These are phyloP conservation scores for Lordiphosa stackelbergi DNA, from an alignment of 1,140 invertebrate species.

Conservation along the genomic window DNA sequence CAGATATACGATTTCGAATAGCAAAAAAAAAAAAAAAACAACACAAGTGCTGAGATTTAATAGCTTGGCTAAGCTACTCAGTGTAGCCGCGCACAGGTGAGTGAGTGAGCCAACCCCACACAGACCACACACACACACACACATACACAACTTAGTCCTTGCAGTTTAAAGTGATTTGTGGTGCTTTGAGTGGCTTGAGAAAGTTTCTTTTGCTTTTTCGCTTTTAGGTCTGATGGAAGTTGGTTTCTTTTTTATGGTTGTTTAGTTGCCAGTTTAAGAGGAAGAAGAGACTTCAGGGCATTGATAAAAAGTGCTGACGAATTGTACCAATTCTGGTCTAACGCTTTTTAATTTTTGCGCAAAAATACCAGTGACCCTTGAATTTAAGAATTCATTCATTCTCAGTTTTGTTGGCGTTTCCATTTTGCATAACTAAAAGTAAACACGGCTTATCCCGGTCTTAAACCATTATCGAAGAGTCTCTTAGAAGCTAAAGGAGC, in stretches of 20 bases:
- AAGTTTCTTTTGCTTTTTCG: slow-evolving; percentile 44
- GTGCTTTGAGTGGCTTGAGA: slow-evolving; percentile 58
- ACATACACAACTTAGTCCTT: slow-evolving; percentile 53
- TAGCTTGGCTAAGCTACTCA: slow-evolving; percentile 46
- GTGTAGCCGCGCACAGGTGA: slow-evolving; percentile 38
- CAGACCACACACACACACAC: slow-evolving; percentile 9
- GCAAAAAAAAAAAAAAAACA: slow-evolving; percentile 8
- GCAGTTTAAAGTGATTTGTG: slow-evolving; percentile 73
- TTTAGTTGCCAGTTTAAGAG: no score
- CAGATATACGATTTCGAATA: slow-evolving; percentile 61
- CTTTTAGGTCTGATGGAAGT: neutral
- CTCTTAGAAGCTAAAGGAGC: neutral
- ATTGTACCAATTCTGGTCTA: no score
- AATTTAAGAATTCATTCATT: no score
- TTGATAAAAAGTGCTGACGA: no score
- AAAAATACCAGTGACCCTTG: no score
- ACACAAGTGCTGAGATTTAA: slow-evolving; percentile 66
- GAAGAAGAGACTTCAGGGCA: no score
- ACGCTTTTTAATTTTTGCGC: no score
- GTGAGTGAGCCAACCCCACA: slow-evolving; percentile 23
- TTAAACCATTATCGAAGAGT: neutral
- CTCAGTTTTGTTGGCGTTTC: no score
- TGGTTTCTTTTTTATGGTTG: no score
- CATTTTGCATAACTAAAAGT: slow-evolving; percentile 38
- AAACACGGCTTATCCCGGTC: slow-evolving; percentile 24